Base-by-base conservation (phyloP, 1,140 invertebrate species). In the Macrobrachium nipponense region DNA sequence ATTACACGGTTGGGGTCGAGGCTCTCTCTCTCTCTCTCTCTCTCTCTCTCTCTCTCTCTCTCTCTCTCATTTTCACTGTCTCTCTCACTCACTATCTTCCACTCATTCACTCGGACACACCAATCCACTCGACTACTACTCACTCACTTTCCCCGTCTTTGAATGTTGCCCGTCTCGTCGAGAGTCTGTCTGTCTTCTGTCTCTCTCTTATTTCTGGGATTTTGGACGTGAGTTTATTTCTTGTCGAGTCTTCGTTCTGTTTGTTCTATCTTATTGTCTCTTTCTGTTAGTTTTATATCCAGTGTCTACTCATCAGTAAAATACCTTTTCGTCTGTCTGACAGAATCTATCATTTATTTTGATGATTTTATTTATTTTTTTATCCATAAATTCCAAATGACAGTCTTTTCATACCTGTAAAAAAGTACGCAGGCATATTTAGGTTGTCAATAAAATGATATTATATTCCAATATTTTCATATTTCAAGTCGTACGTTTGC, bases 1-100 rank as follows among this genome's bases (percentile, higher is more conserved):
- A 51, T 8, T 51, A 51, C 51, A 12, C 51, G 51, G 0, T 51
- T 12, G 51, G 12, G 51, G 51, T 51, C 4, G 27, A 36, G 27
- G 0, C 75, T 77, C 75, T 77, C 75, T 78, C 51, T 60, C 51
- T 78, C 76, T 78, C 76, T 78, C 76, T 78, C 76, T 78, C 76
- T 78, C 77, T 79, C 77, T 79, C 77, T 79, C 77, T 79, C 60
- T 62, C 60, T 62, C 60, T 79, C 77, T 79, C 77, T 79, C 77
- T 79, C 77, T 79, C 60, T 62, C 60, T 62, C 51, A 27, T 20
- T 59, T 51, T 44, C 11, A 23, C 44, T 75, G 8, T 43, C 72
- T 75, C 18, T 51, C 17, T 75, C 18, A 27, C 73, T 51, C 73
- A 20, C 73, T 76, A 20, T 20, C 43, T 59, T 44, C 44, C 43